phyloP scores from a whole-genome alignment of 1,140 invertebrate species.

The Leptinotarsa defecta region DNA sequence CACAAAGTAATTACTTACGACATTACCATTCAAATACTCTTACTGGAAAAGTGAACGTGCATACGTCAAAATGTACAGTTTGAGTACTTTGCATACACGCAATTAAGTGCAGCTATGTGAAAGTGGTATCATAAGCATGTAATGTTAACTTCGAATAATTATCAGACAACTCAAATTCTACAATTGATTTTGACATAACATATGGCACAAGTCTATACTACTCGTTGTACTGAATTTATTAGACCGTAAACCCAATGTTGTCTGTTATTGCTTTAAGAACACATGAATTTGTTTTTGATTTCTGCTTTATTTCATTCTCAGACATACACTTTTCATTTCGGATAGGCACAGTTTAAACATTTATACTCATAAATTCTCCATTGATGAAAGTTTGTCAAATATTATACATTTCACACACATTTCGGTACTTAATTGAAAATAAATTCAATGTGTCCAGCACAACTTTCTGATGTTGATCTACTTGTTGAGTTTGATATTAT shows the following conservation, averaged over 20 bases:
- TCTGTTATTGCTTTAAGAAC: no score
- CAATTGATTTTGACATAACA: slow-evolving; percentile 5
- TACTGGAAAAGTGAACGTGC: slow-evolving; percentile 22
- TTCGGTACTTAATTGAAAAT: no score
- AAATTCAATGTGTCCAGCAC: no score
- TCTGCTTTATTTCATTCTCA: no score
- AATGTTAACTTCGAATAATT: not conserved
- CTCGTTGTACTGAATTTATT: not conserved
- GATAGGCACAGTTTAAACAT: no score
- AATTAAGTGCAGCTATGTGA: slow-evolving; percentile 25
- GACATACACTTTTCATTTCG: no score
- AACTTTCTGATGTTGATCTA: no score
- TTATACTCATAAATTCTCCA: no score
- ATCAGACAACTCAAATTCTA: not conserved
- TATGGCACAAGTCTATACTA: not conserved
- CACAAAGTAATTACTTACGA: not conserved
- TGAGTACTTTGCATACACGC: slow-evolving; percentile 21
- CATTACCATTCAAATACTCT: not conserved
- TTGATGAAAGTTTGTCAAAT: no score
- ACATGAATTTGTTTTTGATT: no score
- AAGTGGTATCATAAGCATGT: slow-evolving; percentile 13
- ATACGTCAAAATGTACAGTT: slow-evolving; percentile 8
- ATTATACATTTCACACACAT: no score
- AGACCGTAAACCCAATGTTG: not conserved
- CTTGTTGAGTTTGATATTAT: no score